A percentile compares a stretch with the other conserved stretches of the same genome.
Conservation (phyloP, 2,888 invertebrate genomes). For the Parnassius smintheus region DNA sequence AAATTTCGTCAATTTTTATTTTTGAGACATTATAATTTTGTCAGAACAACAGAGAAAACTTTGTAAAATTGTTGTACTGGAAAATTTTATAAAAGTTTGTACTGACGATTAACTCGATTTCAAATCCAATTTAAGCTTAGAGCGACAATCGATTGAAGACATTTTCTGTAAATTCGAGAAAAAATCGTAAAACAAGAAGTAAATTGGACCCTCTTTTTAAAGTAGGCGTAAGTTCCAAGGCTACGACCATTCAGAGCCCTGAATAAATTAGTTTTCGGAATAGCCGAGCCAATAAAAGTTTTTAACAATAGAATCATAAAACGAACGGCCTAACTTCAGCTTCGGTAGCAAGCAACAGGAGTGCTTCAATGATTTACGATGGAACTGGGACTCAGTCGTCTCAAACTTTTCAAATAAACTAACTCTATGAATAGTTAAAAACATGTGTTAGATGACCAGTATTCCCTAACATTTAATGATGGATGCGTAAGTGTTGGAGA, state of each 20-base stretch:
- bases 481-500: conserved; percentile 26
- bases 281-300: conserved; percentile 77
- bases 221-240: conserved; percentile 67
- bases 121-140: too few relatives aligned
- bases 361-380: conserved; percentile 73
- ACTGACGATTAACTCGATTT: too few relatives aligned
- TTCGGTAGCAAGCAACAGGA: conserved; percentile 74
- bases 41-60: too few relatives aligned
- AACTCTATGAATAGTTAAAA: conserved; percentile 62
- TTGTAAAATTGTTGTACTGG: too few relatives aligned
- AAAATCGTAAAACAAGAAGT: conserved; percentile 60
- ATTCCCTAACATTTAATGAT: conserved; percentile 28
- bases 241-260: conserved; percentile 57
- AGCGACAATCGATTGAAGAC: conserved; percentile 35
- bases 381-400: conserved; percentile 66
- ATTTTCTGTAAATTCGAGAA: conserved; percentile 31
- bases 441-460: conserved; percentile 55
- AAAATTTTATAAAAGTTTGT: too few relatives aligned
- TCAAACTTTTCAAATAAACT: conserved; percentile 74
- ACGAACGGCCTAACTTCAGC: conserved; percentile 67
- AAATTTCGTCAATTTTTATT: too few relatives aligned
- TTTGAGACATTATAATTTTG: too few relatives aligned
- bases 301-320: conserved; percentile 81
- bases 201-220: conserved; percentile 54
- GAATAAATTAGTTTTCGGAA: conserved; percentile 79